phyloP scores from a whole-genome alignment of 2,113 vertebrate species.

The Coracopsis vasa region DNA sequence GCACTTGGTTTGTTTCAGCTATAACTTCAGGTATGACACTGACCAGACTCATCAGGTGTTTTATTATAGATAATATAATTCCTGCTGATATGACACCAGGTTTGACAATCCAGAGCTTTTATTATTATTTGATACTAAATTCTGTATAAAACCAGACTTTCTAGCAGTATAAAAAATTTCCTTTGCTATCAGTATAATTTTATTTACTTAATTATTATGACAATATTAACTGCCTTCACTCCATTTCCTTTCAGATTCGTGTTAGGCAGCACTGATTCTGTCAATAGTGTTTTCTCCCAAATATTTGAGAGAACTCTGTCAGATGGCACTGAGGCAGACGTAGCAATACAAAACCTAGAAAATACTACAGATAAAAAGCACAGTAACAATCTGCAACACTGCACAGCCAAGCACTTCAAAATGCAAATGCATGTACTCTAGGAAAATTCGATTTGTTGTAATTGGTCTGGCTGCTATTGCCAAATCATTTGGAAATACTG shows the following conservation, averaged over 20 bases:
- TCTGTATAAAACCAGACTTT: neutral
- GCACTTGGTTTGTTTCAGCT: neutral
- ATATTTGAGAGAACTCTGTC: neutral
- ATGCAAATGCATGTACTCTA: neutral
- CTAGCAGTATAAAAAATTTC: neutral
- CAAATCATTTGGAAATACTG: neutral
- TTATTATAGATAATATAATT: neutral
- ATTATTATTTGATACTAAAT: neutral
- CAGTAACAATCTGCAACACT: neutral
- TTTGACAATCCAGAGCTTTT: neutral
- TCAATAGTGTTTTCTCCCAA: neutral
- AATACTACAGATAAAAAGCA: neutral
- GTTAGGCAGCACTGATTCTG: neutral
- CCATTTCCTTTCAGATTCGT: neutral
- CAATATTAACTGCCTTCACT: neutral
- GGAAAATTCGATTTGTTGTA: neutral
- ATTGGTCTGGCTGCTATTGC: neutral
- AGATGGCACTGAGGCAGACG: neutral
- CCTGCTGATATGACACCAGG: neutral
- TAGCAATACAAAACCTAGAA: neutral
- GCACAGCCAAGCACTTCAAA: neutral
- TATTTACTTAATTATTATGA: neutral
- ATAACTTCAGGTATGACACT: neutral
- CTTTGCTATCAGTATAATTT: neutral
- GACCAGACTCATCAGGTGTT: neutral